phyloP scores from a whole-genome alignment of 2,797 vertebrate genomes.

The Melopsittacus undulatus region DNA sequence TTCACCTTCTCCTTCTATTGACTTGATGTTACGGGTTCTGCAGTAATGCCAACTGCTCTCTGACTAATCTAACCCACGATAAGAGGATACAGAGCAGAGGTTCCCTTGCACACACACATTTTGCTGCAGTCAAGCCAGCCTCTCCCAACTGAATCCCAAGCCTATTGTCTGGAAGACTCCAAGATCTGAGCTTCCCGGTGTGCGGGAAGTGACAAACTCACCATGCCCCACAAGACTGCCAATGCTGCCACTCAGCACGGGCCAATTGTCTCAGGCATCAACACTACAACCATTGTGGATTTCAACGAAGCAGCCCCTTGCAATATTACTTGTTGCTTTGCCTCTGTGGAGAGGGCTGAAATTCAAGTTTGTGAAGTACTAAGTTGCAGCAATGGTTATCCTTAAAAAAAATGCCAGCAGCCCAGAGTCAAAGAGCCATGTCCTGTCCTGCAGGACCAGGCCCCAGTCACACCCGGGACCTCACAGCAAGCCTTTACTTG shows the following conservation, averaged over 20 bases:
- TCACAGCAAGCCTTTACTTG: neutral
- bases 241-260: accelerated
- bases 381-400: accelerated
- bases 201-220: accelerated
- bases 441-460: no score
- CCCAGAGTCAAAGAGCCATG: neutral
- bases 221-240: neutral
- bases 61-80: accelerated
- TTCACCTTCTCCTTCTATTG: neutral
- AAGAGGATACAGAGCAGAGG: neutral
- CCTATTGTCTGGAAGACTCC: neutral
- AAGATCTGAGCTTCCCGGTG: no score
- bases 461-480: neutral
- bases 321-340: accelerated
- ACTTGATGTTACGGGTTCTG: neutral
- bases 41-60: neutral
- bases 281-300: accelerated
- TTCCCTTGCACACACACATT: neutral
- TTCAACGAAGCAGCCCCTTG: neutral
- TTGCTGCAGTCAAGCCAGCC: neutral
- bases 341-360: neutral
- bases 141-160: neutral
- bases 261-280: no score
- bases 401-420: neutral
- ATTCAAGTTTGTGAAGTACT: neutral